Evolutionary conservation across 2,113 vertebrate genomes (phyloP).

Genomic region (Ammodytes dubius): DNA sequence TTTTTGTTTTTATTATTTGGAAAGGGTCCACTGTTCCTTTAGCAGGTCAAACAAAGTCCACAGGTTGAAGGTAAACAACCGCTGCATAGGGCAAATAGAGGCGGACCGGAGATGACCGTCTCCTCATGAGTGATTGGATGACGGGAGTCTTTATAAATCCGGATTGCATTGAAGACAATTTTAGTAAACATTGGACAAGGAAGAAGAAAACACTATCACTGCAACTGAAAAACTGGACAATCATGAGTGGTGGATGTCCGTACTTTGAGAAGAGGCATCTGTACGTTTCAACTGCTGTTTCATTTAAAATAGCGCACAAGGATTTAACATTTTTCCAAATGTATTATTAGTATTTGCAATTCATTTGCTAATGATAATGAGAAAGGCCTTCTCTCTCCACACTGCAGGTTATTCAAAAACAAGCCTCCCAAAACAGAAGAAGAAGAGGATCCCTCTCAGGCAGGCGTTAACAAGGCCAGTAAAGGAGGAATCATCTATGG

Average conservation of each 20-base stretch:
- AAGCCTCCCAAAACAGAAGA: constrained; percentile 81
- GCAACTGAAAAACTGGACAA: constrained; percentile 28
- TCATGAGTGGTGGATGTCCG: constrained; percentile 93
- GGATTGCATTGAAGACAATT: constrained; percentile 5
- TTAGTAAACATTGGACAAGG: constrained; percentile 30
- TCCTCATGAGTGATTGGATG: constrained; percentile 75
- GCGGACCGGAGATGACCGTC: constrained; percentile 52
- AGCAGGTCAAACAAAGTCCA: constrained; percentile 69
- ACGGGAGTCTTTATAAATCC: constrained; percentile 66
- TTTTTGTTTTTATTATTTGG: constrained; percentile 3
- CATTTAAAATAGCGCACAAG: not conserved
- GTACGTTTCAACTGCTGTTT: constrained; percentile 82
- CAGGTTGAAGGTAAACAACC: constrained; percentile 43
- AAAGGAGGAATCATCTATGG: constrained; percentile 92
- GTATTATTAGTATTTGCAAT: not conserved
- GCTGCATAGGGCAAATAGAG: constrained; percentile 41
- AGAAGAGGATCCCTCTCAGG: constrained; percentile 87
- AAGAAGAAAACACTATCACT: constrained; percentile 29
- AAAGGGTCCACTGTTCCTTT: not conserved
- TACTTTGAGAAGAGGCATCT: constrained; percentile 86
- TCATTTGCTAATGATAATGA: not conserved
- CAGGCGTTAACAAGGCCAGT: constrained; percentile 90
- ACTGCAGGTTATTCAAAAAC: constrained; percentile 84
- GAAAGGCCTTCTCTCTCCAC: constrained; percentile 56
- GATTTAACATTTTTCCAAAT: not conserved